phyloP scores from a whole-genome alignment of 2,888 invertebrate species.

The Hedychridium roseum region DNA sequence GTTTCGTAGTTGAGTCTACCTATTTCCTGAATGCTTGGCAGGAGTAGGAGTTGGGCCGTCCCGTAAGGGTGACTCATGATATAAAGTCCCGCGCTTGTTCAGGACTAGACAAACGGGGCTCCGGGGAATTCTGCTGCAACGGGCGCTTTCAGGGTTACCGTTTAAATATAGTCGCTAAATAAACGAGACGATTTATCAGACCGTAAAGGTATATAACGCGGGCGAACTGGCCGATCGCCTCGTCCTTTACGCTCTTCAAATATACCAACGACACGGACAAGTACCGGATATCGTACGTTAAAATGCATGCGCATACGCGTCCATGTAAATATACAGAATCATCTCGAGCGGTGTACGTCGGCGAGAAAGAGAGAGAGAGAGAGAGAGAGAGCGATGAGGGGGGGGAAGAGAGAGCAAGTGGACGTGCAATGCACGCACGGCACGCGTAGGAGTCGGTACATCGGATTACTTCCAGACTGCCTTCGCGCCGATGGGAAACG shows the following conservation, averaged over 20 bases:
- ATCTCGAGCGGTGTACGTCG: constrained; percentile 11
- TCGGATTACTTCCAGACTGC: constrained; percentile 10
- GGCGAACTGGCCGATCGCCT: not conserved
- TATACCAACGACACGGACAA: constrained; percentile 26
- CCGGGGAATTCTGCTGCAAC: not conserved
- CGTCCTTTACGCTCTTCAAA: constrained; percentile 11
- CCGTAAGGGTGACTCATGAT: too few relatives aligned
- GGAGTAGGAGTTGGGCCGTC: too few relatives aligned
- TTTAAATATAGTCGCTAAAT: not conserved
- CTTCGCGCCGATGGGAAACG: constrained; percentile 6
- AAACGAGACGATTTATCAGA: not conserved
- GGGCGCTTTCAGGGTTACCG: not conserved
- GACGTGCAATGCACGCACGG: not conserved
- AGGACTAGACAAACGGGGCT: too few relatives aligned
- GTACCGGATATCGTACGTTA: constrained; percentile 41
- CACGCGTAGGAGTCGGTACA: constrained; percentile 26
- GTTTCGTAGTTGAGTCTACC: too few relatives aligned
- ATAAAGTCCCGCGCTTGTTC: too few relatives aligned
- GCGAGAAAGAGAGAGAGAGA: constrained; percentile 2
- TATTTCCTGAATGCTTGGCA: too few relatives aligned
- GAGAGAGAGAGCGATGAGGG: not conserved
- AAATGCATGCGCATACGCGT: constrained; percentile 18
- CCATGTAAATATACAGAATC: constrained; percentile 16
- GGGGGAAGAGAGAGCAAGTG: constrained; percentile 3
- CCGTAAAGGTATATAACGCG: not conserved